Conservation (phyloP, 2,797 vertebrate genomes). For the Rhinichthys osculus region DNA sequence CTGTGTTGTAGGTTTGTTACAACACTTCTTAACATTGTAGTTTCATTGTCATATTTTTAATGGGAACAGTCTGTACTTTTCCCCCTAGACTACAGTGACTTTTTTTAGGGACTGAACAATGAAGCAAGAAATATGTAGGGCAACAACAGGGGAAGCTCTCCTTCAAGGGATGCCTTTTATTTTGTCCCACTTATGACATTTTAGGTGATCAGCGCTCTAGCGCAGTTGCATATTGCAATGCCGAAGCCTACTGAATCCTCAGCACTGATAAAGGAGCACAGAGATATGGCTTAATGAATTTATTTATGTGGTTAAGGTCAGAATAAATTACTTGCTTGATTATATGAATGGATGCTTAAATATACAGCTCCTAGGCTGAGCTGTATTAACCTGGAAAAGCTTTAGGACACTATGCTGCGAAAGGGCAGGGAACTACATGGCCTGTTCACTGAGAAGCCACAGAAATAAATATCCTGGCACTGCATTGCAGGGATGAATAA, state of each 20-base stretch:
- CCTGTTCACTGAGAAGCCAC: conserved; percentile 41
- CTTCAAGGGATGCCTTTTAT: conserved; percentile 79
- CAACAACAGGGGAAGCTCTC: conserved; percentile 73
- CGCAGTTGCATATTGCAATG: conserved; percentile 37
- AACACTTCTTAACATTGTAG: conserved; percentile 54
- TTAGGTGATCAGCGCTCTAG: conserved; percentile 23
- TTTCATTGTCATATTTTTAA: conserved; percentile 73
- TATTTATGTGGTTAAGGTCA: conserved; percentile 76
- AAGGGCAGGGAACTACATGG: conserved; percentile 36
- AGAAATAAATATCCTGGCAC: conserved; percentile 48
- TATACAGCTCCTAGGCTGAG: conserved; percentile 47
- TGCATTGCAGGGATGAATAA: conserved; percentile 63
- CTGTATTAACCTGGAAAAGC: conserved; percentile 35
- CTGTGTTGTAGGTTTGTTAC: conserved; percentile 51
- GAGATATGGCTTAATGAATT: conserved; percentile 67
- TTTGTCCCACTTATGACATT: conserved; percentile 73
- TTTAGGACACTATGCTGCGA: conserved; percentile 31
- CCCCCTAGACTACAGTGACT: conserved; percentile 59
- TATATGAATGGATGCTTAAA: conserved; percentile 49
- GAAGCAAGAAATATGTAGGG: conserved; percentile 76
- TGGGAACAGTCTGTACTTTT: conserved; percentile 58
- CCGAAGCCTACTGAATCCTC: conserved; percentile 67
- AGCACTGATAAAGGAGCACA: conserved; percentile 57
- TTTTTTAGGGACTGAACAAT: conserved; percentile 69
- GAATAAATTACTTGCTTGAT: conserved; percentile 68